These are phyloP conservation scores for Geophilus truncorum DNA, from an alignment of 2,888 invertebrate genomes.

Conservation along the genomic window DNA sequence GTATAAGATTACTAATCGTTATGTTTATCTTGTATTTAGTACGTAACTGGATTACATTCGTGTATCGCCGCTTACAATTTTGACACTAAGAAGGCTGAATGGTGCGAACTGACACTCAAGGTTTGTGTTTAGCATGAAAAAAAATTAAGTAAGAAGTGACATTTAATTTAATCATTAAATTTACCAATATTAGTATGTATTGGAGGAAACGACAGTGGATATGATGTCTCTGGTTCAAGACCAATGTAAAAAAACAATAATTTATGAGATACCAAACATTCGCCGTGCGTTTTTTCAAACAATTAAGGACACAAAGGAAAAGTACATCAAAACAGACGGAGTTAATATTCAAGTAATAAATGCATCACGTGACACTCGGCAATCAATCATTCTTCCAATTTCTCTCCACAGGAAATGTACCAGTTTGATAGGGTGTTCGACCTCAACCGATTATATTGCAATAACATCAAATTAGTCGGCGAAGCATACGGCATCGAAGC, in stretches of 20 bases:
- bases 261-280: conserved; percentile 74
- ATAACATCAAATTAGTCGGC: conserved; percentile 88
- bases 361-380: background rate
- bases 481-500: conserved; percentile 94
- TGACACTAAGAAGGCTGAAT: conserved; percentile 68
- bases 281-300: conserved; percentile 69
- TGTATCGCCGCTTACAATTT: conserved; percentile 63
- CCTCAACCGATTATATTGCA: conserved; percentile 77
- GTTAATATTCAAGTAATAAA: conserved; percentile 70
- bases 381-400: background rate
- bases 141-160: background rate
- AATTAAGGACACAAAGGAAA: conserved; percentile 49
- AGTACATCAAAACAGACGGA: conserved; percentile 86
- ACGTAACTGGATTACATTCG: conserved; percentile 48
- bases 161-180: background rate
- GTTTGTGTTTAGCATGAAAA: conserved; percentile 53
- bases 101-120: conserved; percentile 77
- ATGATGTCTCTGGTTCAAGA: conserved; percentile 67
- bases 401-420: conserved; percentile 66
- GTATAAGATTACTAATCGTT: background rate
- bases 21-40: conserved; percentile 40
- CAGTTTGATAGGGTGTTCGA: conserved; percentile 72
- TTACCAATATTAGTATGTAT: conserved; percentile 53
- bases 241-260: conserved; percentile 64
- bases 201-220: conserved; percentile 64